Base-by-base conservation (phyloP, 2,797 vertebrate genomes). In the Eulemur rubriventer region DNA sequence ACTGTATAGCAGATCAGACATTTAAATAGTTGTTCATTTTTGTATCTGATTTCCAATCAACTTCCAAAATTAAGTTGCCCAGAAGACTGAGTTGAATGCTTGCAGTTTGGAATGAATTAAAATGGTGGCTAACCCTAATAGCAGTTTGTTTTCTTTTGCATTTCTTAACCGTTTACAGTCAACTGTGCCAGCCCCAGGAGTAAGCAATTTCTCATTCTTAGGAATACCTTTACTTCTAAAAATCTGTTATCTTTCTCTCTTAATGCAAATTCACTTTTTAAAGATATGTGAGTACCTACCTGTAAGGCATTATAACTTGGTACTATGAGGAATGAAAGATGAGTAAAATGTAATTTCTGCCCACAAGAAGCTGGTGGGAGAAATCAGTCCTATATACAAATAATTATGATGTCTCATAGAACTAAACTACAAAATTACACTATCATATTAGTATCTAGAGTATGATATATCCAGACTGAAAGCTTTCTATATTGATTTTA, bases 321-420 rank as follows among this genome's bases (percentile, higher is more conserved):
- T 90, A 57, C 22, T 93, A 1, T 81, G 48, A 33, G 30, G 12
- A 86, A 55, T 91, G 57, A 91, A 61, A 89, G 48, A 89, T 81
- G 55, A 96, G 7, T 90, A 88, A 95, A 95, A 94, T 67, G n/a
- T 87, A 83, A 78, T 88, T 96, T 78, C 69, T 93, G 57, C 50
- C 67, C 72, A 38, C 12, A 84, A 86, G 75, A 92, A 87, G 43
- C 59, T 95, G 35, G 16, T 94, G n/a, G 70, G 43, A 85, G 57
- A 96, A 96, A 70, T 73, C 33, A 93, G 76, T 90, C 48, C 8
- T 63, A 2, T 82, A 43, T 3, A 12, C 22, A 75, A 72, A 81
- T 83, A 75, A 75, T 86, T 85, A 50, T 95, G 13, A 43, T 91
- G 13, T 48, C 65, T 61, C n/a, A 52, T 81, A 91, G 63, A 75